These are phyloP conservation scores for Salmo trutta DNA, from an alignment of 2,797 vertebrate species.

Conservation along the genomic window DNA sequence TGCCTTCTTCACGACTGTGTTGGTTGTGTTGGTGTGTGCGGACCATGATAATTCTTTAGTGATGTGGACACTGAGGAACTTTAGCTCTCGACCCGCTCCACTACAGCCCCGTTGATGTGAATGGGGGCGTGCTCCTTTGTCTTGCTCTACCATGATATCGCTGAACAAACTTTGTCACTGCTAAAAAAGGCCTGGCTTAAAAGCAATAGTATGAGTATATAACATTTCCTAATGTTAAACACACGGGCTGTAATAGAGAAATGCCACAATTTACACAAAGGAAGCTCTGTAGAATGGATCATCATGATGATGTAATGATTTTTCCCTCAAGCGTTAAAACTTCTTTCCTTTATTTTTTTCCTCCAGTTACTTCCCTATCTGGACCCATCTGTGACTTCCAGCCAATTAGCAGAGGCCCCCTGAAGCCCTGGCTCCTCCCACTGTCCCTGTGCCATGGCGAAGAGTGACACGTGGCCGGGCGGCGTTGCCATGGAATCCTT, in stretches of 20 bases:
- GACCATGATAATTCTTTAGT: too few relatives aligned
- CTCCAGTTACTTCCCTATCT: conserved; percentile 21
- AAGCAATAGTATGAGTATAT: not conserved
- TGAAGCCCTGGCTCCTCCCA: conserved; percentile 18
- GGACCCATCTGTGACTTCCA: conserved; percentile 22
- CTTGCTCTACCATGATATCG: not conserved
- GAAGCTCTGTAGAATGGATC: not conserved
- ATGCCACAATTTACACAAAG: not conserved
- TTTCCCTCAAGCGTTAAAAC: not conserved
- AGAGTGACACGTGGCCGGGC: conserved; percentile 80
- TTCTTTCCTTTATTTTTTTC: conserved; percentile 11
- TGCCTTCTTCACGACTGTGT: too few relatives aligned
- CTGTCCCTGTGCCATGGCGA: conserved; percentile 79
- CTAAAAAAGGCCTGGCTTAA: not conserved
- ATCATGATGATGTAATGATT: not conserved
- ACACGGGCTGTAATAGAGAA: not conserved
- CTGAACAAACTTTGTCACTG: not conserved
- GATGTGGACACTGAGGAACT: too few relatives aligned
- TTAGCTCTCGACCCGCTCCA: too few relatives aligned
- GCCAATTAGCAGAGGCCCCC: conserved; percentile 25
- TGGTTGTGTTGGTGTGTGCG: too few relatives aligned
- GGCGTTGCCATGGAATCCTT: conserved; percentile 73
- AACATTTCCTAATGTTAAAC: not conserved
- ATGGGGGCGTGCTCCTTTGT: too few relatives aligned
- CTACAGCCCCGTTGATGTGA: too few relatives aligned